These are phyloP conservation scores for Zapus hudsonius DNA, from an alignment of 2,113 vertebrate species.

Conservation along the genomic window DNA sequence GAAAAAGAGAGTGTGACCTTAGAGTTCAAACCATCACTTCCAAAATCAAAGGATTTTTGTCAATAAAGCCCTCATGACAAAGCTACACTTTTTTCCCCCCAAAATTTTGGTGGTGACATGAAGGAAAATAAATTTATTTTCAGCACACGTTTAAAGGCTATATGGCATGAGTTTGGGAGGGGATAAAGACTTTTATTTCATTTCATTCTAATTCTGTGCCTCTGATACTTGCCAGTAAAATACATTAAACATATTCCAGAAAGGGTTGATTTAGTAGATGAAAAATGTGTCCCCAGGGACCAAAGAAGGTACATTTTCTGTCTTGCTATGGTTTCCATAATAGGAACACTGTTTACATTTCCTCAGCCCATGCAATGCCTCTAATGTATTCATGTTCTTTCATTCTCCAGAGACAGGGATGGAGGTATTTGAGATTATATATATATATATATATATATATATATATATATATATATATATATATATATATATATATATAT, in stretches of 20 bases:
- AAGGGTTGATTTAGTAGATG: constrained; percentile 84
- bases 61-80: neutral
- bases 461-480: too few species aligned
- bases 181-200: constrained; percentile 52
- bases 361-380: constrained; percentile 49
- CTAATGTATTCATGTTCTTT: constrained; percentile 68
- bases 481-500: too few species aligned
- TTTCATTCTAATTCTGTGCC: constrained; percentile 72
- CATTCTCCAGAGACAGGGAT: constrained; percentile 70
- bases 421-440: constrained; percentile 71
- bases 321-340: constrained; percentile 74
- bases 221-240: constrained; percentile 66
- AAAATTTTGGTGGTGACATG: constrained; percentile 26
- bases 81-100: neutral
- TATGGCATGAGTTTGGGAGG: neutral
- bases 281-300: constrained; percentile 82
- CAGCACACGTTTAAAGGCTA: constrained; percentile 42
- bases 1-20: constrained; percentile 34
- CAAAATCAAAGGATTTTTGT: constrained; percentile 52
- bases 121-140: neutral
- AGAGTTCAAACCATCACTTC: constrained; percentile 45
- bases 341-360: constrained; percentile 76
- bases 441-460: too few species aligned
- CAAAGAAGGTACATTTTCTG: constrained; percentile 78
- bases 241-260: constrained; percentile 80